A percentile compares a stretch with the other conserved stretches of the same genome.
Conservation (phyloP, 2,888 invertebrate genomes). For the Coenonympha glycerion region DNA sequence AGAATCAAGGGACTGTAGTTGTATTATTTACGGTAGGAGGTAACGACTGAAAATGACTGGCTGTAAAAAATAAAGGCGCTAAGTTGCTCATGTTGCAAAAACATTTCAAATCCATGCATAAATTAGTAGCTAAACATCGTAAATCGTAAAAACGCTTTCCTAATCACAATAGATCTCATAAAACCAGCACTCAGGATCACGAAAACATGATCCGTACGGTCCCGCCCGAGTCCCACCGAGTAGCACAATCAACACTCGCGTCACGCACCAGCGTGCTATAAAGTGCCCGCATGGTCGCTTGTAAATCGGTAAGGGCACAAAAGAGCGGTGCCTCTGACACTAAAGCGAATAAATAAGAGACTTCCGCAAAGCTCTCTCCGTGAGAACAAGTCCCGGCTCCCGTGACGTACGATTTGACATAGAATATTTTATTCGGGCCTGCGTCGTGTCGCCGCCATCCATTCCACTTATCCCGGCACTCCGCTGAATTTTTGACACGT, state of each 20-base stretch:
- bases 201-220: constrained; percentile 8
- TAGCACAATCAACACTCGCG: constrained; percentile 21
- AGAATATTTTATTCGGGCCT: constrained; percentile 70
- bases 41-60: too few relatives aligned
- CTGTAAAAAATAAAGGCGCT: too few relatives aligned
- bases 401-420: constrained; percentile 74
- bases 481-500: constrained; percentile 74
- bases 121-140: too few relatives aligned
- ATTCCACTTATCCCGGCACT: constrained; percentile 72
- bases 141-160: background rate
- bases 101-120: too few relatives aligned
- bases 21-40: too few relatives aligned
- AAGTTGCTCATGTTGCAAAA: too few relatives aligned
- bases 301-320: constrained; percentile 53
- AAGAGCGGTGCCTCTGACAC: constrained; percentile 59
- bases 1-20: too few relatives aligned
- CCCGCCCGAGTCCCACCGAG: constrained; percentile 7
- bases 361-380: constrained; percentile 67
- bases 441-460: constrained; percentile 63
- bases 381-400: constrained; percentile 66
- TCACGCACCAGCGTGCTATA: constrained; percentile 26
- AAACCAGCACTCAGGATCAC: constrained; percentile 5
- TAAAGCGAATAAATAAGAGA: constrained; percentile 72
- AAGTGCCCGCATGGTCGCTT: constrained; percentile 24
- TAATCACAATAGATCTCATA: background rate